These are phyloP conservation scores for Pongo abelii DNA, from an alignment of 2,113 vertebrate genomes.

Conservation along the genomic window DNA sequence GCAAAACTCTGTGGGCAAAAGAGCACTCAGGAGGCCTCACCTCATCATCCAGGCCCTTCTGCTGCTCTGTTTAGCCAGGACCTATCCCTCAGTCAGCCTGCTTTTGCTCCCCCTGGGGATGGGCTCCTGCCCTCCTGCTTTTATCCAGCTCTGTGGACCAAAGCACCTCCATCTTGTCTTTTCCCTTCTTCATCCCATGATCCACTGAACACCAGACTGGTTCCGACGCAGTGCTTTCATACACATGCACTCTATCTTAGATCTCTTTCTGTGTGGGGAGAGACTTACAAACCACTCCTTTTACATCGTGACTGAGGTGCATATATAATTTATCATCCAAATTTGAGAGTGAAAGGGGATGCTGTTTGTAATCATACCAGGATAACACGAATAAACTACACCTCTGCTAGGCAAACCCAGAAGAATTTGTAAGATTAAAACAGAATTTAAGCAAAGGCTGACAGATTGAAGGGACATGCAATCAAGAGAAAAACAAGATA, in stretches of 20 bases:
- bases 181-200: rapidly evolving
- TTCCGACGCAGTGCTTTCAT: rapidly evolving
- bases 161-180: not conserved
- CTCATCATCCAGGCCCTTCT: not conserved
- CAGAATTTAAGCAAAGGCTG: not conserved
- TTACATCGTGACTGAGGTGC: not conserved
- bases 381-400: not conserved
- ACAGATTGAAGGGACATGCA: not conserved
- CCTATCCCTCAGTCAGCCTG: not conserved
- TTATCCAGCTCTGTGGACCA: not conserved
- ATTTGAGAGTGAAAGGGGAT: not conserved
- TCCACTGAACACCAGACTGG: too few species aligned
- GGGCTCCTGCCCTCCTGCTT: rapidly evolving
- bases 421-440: not conserved
- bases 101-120: too few species aligned
- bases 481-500: not conserved
- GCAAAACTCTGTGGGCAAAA: not conserved
- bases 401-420: not conserved
- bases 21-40: not conserved
- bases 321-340: not conserved
- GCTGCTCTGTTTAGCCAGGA: not conserved
- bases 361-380: not conserved
- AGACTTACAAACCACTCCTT: not conserved
- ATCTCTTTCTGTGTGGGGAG: not conserved
- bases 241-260: not conserved